Conservation (phyloP, 2,797 vertebrate genomes). For the Rhabdophis nuchalis region DNA sequence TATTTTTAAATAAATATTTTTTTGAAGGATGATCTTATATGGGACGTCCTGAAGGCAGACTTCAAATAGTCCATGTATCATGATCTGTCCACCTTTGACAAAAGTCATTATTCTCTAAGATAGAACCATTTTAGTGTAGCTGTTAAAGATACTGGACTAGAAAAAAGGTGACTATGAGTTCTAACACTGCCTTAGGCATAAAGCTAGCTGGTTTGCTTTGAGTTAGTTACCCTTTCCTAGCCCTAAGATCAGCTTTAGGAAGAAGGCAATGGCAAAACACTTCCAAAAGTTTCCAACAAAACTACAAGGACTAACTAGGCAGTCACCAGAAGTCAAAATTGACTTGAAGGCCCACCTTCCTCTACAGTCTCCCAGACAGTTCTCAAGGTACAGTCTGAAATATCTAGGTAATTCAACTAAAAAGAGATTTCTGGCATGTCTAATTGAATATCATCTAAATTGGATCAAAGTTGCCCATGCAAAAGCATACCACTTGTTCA, state of each 20-base stretch:
- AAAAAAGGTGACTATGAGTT: not conserved
- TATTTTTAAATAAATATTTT: not conserved
- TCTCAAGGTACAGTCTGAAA: not conserved
- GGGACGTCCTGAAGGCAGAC: not conserved
- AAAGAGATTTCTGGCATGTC: not conserved
- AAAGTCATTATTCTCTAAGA: not conserved
- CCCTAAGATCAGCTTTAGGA: not conserved
- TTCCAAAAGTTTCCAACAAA: not conserved
- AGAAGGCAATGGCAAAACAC: not conserved
- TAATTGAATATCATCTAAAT: not conserved
- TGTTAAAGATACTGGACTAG: not conserved
- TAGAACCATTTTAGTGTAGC: not conserved
- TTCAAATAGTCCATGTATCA: not conserved
- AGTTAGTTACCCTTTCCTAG: not conserved
- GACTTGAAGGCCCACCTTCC: not conserved
- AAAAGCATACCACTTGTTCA: not conserved
- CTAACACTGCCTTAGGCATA: not conserved
- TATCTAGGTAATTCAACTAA: not conserved
- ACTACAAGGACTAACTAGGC: not conserved
- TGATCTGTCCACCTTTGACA: not conserved
- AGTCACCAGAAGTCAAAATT: not conserved
- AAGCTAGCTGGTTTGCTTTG: not conserved
- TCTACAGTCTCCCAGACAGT: not conserved
- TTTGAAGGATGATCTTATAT: not conserved
- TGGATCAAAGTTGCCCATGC: not conserved